These are phyloP conservation scores for Chinchilla lanigera DNA, from an alignment of 2,113 vertebrate genomes.

Conservation along the genomic window DNA sequence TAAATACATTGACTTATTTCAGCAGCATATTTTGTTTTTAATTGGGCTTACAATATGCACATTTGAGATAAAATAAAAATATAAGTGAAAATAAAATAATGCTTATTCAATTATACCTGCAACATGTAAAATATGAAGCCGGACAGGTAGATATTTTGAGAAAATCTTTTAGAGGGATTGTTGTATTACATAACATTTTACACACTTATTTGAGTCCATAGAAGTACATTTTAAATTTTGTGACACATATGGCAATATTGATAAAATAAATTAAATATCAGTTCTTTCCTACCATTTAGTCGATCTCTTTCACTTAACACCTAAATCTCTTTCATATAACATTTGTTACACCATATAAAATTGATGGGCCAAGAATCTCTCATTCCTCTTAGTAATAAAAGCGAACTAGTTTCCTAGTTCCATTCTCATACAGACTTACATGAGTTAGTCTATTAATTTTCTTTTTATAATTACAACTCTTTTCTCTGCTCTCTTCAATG, in stretches of 20 bases:
- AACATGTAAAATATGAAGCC: constrained; percentile 22
- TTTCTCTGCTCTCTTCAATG: constrained; percentile 26
- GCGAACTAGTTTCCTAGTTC: constrained; percentile 23
- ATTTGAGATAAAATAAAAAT: constrained; percentile 51
- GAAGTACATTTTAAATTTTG: constrained; percentile 38
- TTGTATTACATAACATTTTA: not conserved
- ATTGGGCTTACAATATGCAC: not conserved
- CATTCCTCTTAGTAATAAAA: constrained; percentile 24
- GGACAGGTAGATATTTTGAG: not conserved
- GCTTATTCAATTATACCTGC: constrained; percentile 26
- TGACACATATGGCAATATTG: not conserved
- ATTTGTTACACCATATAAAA: not conserved
- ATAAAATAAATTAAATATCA: constrained; percentile 38
- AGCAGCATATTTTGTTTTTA: constrained; percentile 40
- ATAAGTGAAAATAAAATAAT: constrained; percentile 49
- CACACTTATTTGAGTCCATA: not conserved
- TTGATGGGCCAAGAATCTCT: not conserved
- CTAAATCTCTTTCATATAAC: not conserved
- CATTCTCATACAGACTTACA: not conserved
- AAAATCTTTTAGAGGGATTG: constrained; percentile 1
- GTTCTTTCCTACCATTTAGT: not conserved
- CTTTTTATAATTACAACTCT: not conserved
- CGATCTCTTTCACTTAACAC: constrained; percentile 47
- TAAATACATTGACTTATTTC: constrained; percentile 27
- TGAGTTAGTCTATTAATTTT: not conserved